Evolutionary conservation across 2,113 vertebrate genomes (phyloP).

Genomic region (Oreotrochilus melanogaster): DNA sequence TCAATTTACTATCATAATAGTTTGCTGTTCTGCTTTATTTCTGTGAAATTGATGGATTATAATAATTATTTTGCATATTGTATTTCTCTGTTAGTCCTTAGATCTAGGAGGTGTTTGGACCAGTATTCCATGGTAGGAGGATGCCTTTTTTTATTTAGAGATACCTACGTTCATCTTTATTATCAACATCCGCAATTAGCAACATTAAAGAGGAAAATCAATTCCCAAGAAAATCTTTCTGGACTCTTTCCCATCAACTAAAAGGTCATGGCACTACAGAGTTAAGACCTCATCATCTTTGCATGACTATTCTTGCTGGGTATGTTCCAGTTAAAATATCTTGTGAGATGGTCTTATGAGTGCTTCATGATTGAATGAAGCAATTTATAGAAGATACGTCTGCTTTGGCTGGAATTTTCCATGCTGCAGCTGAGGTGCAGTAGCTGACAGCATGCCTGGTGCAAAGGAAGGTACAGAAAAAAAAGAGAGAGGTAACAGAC

Average conservation of each 20-base stretch:
- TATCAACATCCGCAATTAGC: constrained; percentile 22
- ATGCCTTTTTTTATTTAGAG: constrained; percentile 18
- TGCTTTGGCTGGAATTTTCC: background rate
- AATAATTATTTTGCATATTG: constrained; percentile 13
- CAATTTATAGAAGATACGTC: background rate
- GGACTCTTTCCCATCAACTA: background rate
- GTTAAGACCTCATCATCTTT: constrained; percentile 3
- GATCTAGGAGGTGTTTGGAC: constrained; percentile 10
- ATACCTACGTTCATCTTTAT: background rate
- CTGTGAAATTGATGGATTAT: constrained; percentile 15
- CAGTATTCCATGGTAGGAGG: background rate
- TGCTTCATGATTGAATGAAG: background rate
- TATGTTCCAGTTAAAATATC: constrained; percentile 9
- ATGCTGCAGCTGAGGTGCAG: background rate
- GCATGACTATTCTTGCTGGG: background rate
- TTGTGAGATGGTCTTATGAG: background rate
- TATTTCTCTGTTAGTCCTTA: background rate
- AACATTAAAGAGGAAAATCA: constrained; percentile 10
- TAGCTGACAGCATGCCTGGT: background rate
- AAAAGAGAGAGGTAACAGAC: background rate
- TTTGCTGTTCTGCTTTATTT: constrained; percentile 46
- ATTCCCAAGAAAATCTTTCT: constrained; percentile 1
- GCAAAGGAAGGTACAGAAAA: background rate
- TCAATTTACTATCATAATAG: constrained; percentile 4
- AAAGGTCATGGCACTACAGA: background rate